Percentiles rank a stretch among this genome's conserved stretches.
phyloP scores from a whole-genome alignment of 23 tunicate genomes.

The Phallusia fumigata region DNA sequence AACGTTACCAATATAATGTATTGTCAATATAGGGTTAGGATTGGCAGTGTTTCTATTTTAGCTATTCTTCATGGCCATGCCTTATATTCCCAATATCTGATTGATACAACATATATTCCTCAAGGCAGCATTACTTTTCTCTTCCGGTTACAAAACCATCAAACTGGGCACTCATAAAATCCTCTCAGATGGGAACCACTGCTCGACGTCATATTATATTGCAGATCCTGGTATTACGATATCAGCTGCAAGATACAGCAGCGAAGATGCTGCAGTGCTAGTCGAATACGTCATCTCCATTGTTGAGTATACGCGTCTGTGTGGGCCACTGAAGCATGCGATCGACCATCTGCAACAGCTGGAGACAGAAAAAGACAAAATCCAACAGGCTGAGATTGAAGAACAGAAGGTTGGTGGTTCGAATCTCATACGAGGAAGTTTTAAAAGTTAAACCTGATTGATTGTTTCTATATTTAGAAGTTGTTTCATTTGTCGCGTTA shows the following conservation, averaged over 20 bases:
- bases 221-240: slow-evolving; percentile 87
- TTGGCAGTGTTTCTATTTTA: too few relatives aligned
- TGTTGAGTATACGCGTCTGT: slow-evolving; percentile 80
- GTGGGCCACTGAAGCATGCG: slow-evolving; percentile 81
- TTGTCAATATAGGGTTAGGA: too few relatives aligned
- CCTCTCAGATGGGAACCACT: not conserved
- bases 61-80: too few relatives aligned
- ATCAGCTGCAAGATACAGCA: slow-evolving; percentile 90
- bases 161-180: too few relatives aligned
- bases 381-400: slow-evolving; percentile 71
- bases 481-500: not conserved
- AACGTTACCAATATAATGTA: too few relatives aligned
- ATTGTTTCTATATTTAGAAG: not conserved
- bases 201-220: not conserved
- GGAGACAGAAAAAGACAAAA: slow-evolving; percentile 53
- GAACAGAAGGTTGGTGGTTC: slow-evolving; percentile 65
- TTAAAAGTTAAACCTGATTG: not conserved
- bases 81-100: too few relatives aligned
- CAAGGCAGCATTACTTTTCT: too few relatives aligned
- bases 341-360: slow-evolving; percentile 57
- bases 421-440: not conserved
- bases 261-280: slow-evolving; percentile 95
- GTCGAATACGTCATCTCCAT: slow-evolving; percentile 88
- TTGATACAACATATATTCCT: too few relatives aligned
- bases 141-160: too few relatives aligned